Evolutionary conservation across 2,888 invertebrate genomes (phyloP).

Genomic region (Synergus itoensis): DNA sequence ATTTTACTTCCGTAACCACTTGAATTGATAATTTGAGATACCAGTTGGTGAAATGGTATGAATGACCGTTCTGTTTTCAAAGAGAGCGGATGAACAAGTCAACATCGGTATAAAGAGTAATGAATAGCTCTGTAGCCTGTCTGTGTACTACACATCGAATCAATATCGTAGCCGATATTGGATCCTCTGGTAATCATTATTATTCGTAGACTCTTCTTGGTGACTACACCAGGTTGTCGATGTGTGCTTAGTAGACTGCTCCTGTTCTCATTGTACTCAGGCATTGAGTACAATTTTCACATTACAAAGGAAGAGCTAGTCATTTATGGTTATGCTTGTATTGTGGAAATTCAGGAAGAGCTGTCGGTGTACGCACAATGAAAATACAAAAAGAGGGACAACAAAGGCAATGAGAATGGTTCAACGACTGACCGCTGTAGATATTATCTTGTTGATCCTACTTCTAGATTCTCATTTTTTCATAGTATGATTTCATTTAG

Average conservation of each 20-base stretch:
- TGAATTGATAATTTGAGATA: no score
- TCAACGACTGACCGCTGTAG: constrained; percentile 56
- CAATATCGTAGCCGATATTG: background rate
- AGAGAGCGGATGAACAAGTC: background rate
- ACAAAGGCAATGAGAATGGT: constrained; percentile 44
- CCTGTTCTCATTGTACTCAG: background rate
- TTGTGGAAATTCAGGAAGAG: background rate
- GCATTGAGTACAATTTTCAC: constrained; percentile 5
- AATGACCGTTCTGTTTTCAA: constrained; percentile 11
- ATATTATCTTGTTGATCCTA: constrained; percentile 59
- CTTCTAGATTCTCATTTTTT: constrained; percentile 57
- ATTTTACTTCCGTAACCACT: no score
- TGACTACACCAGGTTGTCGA: background rate
- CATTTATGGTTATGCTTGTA: background rate
- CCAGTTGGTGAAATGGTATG: background rate
- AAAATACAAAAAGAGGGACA: background rate
- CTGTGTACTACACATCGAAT: background rate
- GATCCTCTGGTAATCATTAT: background rate
- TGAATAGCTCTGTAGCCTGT: constrained; percentile 1
- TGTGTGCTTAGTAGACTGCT: background rate
- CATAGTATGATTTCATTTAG: no score
- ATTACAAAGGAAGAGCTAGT: constrained; percentile 14
- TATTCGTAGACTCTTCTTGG: background rate
- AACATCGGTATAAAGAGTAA: background rate
- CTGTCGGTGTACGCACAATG: background rate